Evolutionary conservation across 2,113 vertebrate species (phyloP).

Genomic region (Penelope pileata): DNA sequence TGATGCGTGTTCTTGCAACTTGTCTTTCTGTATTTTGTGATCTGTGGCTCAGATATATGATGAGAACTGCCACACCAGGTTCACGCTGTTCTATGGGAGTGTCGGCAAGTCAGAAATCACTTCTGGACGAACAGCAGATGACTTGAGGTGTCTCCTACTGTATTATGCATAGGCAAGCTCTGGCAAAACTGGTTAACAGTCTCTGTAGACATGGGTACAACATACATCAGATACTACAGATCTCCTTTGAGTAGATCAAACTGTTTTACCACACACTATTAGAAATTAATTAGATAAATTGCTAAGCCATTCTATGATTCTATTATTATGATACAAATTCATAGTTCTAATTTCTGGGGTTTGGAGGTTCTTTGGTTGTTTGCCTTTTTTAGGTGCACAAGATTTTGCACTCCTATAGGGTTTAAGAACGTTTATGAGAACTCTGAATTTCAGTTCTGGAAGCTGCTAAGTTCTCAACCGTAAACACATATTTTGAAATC

Average conservation of each 20-base stretch:
- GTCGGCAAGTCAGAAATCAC: background rate
- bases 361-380: background rate
- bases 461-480: background rate
- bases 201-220: background rate
- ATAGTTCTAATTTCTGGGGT: background rate
- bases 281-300: background rate
- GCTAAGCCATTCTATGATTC: too few relatives aligned
- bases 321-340: too few relatives aligned
- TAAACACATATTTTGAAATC: background rate
- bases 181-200: background rate
- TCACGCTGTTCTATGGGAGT: background rate
- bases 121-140: background rate
- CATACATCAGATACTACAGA: background rate
- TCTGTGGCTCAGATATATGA: fast-evolving
- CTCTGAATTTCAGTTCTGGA: background rate
- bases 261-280: background rate
- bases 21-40: background rate
- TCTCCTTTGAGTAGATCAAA: background rate
- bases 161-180: background rate
- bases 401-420: background rate
- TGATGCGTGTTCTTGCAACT: background rate
- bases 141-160: background rate
- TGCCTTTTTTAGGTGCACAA: background rate
- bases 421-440: background rate
- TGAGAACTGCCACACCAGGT: background rate